Evolutionary conservation across 1,140 invertebrate genomes (phyloP), one percentile per base, ranked within the genome.

Genomic region (Drosophila orena): DNA sequence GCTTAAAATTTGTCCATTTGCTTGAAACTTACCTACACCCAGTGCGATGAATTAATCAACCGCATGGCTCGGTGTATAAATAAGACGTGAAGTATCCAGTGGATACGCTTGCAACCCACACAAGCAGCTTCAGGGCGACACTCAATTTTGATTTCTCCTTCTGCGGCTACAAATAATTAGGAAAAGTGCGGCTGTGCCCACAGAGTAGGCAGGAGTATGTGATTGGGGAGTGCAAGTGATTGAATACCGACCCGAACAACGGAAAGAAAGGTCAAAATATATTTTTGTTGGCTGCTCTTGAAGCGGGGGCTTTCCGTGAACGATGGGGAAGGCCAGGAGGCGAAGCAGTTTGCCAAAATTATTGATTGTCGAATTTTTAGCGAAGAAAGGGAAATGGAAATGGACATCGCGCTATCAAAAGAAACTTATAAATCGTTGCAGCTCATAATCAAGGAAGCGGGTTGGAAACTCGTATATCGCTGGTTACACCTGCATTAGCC

Each of bases 221-320:
- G 60, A n/a, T n/a, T n/a, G n/a, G n/a, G n/a, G n/a, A n/a, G n/a
- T 49, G 66, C 56, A 56, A 69, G 56, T 70, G 66, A 56, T 56
- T 70, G 66, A 70, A 70, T 47, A 70, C 66, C 64, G 15, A 40
- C 49, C 60, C 60, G 75, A 47, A 58, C 24, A 55, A 57, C 44
- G 58, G 37, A 75, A 80, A 80, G 66, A 80, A 75, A 76, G 62
- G 55, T 64, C 64, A 76, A 59, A 75, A 80, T 80, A 75, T 71
- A 80, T 80, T 80, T 75, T 80, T 78, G 71, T 80, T 78, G 64
- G 52, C 58, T 40, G 44, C 37, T 27, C 69, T 53, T 44, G 38
- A 35, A 38, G 53, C 46, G 47, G 27, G 42, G n/a, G 27, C 27
- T 54, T 14, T 34, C 4, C 12, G 11, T 15, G 8, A 14, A 17